Base-by-base conservation (phyloP, 2,888 invertebrate species). In the Teleogryllus oceanicus region DNA sequence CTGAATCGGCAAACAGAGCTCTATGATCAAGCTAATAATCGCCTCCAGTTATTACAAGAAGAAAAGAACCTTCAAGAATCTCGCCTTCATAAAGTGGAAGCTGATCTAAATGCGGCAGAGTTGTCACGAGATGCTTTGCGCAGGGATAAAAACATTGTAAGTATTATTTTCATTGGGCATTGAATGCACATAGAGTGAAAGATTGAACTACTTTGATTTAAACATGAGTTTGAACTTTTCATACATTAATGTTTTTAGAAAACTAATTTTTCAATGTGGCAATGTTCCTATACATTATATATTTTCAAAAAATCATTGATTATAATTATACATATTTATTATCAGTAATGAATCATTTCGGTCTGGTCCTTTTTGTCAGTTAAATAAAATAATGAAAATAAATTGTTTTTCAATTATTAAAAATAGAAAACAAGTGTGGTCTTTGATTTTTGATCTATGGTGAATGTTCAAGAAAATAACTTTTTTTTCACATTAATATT, bases 131-230 rank as follows among this genome's bases (percentile, higher is more conserved):
- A 95, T 83, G 91, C 90, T 62, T 87, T 95, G 74, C 90, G 92
- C 81, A 90, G 92, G 84, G 95, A 95, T 85, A 95, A 94, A 86
- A 91, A 92, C 83, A 92, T 92, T 84, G 95, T 95, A 86, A 89
- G 90, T 85, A 79, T 50, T 8, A 1, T 37, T 37, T 37, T 37
- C 37, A 37, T 8, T 37, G 37, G 5, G 8, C 11, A n/a, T n/a
- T 75, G 24, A 24, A 24, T 3, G 3, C 3, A 37, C 37, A 8
- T 37, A 37, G 37, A 37, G 37, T 37, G 37, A 37, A 37, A 37
- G 37, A 37, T 37, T 37, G 4, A 37, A 37, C 37, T 8, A 37
- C 8, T 37, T 37, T 37, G 8, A 37, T 4, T 37, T 37, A 8
- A 37, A 37, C 2, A 8, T 37, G 37, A 37, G 37, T 37, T 5